Evolutionary conservation across 53 echinoderm and acorn worm genomes (phyloP).

Genomic region (Hippasteria phrygiana): DNA sequence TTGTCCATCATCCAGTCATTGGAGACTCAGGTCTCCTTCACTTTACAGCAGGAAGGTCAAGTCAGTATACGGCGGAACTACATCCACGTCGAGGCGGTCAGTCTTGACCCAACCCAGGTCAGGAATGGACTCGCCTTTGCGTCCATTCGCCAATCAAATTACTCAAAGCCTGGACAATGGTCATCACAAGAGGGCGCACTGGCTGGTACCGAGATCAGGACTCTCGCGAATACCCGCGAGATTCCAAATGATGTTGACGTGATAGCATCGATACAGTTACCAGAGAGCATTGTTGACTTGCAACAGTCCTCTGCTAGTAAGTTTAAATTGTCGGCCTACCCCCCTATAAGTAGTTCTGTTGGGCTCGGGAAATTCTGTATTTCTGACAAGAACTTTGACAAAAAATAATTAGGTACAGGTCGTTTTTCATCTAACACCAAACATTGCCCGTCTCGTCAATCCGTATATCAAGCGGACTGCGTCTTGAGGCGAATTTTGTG

Average conservation of each 20-base stretch:
- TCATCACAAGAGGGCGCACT: conserved; percentile 2
- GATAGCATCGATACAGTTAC: neutral
- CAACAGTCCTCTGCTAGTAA: neutral
- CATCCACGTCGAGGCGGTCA: no score
- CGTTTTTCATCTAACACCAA: no score
- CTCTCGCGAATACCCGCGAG: conserved; percentile 20
- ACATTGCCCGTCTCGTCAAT: no score
- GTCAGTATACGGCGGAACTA: conserved; percentile 18
- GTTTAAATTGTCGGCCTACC: neutral
- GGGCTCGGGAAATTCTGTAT: no score
- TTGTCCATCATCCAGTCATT: conserved; percentile 43
- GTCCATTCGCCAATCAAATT: neutral
- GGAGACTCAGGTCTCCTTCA: conserved; percentile 50
- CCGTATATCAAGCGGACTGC: no score
- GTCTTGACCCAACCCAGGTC: no score
- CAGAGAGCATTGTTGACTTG: neutral
- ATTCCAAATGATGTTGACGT: neutral
- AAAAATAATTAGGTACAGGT: no score
- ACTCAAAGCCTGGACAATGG: no score
- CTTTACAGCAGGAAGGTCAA: neutral
- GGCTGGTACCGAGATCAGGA: conserved; percentile 20
- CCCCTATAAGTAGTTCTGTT: neutral
- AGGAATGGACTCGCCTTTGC: conserved; percentile 5
- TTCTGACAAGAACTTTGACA: no score
- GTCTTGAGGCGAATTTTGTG: no score